Evolutionary conservation across 2,797 vertebrate species (phyloP).

Genomic region (Oreochromis grahami): DNA sequence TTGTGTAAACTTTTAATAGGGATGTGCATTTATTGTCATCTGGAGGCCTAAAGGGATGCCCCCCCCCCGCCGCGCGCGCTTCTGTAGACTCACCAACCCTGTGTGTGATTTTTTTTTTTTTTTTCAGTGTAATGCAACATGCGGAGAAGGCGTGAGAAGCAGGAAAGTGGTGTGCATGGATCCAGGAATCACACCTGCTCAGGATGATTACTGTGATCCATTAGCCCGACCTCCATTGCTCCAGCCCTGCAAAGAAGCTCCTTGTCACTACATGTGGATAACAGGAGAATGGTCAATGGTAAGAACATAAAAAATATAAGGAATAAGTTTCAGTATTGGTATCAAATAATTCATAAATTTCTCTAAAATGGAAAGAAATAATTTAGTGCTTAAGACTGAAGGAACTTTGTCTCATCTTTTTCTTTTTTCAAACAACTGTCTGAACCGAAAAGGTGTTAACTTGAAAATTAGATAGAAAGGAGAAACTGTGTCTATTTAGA

Average conservation of each 20-base stretch:
- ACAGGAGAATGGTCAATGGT: slow-evolving; percentile 89
- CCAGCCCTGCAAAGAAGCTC: slow-evolving; percentile 69
- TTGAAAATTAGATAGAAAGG: background rate
- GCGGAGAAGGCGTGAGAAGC: slow-evolving; percentile 72
- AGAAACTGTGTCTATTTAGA: background rate
- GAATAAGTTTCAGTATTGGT: background rate
- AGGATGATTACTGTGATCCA: slow-evolving; percentile 80
- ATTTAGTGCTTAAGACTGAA: background rate
- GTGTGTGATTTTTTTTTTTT: background rate
- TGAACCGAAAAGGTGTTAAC: background rate
- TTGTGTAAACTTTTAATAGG: background rate
- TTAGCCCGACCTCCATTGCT: slow-evolving; percentile 63
- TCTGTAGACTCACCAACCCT: background rate
- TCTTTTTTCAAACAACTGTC: background rate
- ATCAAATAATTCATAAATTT: background rate
- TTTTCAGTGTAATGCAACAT: slow-evolving; percentile 81
- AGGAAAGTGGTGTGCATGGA: slow-evolving; percentile 79
- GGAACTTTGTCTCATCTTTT: background rate
- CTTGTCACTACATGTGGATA: slow-evolving; percentile 80
- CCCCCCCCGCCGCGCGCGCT: too few relatives aligned
- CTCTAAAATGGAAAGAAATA: background rate
- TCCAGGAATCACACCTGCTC: slow-evolving; percentile 63
- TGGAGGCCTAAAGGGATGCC: background rate
- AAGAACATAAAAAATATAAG: background rate
- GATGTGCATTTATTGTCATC: background rate